Percentiles rank a stretch among this genome's conserved stretches.
Conservation (phyloP, 2,113 vertebrate species). For the Oophaga pumilio region DNA sequence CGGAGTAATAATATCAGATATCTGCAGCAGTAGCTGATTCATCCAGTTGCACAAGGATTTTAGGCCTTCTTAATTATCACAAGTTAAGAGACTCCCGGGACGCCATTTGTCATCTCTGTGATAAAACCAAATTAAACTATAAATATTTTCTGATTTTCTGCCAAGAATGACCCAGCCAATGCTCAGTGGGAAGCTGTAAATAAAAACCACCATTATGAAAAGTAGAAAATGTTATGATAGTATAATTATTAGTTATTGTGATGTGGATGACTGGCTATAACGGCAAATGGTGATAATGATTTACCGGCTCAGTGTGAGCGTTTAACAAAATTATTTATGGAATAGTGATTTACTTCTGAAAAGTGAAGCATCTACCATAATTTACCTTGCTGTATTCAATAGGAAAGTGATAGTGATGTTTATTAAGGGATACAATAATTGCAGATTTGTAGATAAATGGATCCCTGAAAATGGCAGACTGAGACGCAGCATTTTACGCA, state of each 20-base stretch:
- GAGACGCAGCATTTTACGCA: neutral
- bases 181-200: conserved; percentile 13
- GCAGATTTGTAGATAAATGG: neutral
- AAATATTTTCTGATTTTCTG: neutral
- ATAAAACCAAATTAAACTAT: conserved; percentile 11
- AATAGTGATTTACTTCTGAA: conserved; percentile 10
- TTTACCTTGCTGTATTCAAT: neutral
- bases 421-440: neutral
- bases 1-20: no score
- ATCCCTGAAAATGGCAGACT: neutral
- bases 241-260: conserved; percentile 35
- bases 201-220: conserved; percentile 5
- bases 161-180: neutral
- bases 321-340: conserved; percentile 1
- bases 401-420: neutral
- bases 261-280: conserved; percentile 7
- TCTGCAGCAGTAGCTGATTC: neutral
- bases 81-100: neutral
- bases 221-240: conserved; percentile 14
- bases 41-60: neutral
- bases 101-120: neutral
- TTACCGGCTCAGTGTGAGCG: conserved; percentile 1
- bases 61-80: neutral
- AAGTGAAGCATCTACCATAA: neutral
- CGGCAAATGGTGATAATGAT: conserved; percentile 23